These are phyloP conservation scores for Geothlypis trichas DNA, from an alignment of 2,113 vertebrate genomes.

Conservation along the genomic window DNA sequence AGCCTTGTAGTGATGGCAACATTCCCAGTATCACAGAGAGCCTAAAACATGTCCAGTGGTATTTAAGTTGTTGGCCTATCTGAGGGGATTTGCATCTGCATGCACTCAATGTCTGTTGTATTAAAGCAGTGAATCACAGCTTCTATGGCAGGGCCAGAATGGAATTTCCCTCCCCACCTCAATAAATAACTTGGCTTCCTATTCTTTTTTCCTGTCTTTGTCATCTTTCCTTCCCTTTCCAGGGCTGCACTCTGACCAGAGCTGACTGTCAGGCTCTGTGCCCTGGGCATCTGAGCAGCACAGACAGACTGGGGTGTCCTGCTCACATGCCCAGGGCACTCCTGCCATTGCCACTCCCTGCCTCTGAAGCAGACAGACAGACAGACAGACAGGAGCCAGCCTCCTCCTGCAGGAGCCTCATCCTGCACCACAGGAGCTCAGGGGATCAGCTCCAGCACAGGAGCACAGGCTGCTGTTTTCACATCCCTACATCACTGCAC, in stretches of 20 bases:
- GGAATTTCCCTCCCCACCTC: conserved; percentile 3
- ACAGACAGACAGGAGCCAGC: not conserved
- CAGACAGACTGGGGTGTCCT: not conserved
- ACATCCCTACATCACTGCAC: not conserved
- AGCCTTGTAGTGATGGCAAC: not conserved
- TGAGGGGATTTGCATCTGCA: not conserved
- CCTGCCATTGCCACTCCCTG: not conserved
- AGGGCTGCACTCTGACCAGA: not conserved
- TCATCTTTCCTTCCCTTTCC: not conserved
- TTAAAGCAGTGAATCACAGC: not conserved
- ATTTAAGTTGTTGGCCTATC: conserved; percentile 11
- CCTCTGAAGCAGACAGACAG: not conserved
- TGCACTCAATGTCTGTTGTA: not conserved
- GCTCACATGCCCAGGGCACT: not conserved
- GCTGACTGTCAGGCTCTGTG: not conserved
- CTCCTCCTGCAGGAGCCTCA: not conserved
- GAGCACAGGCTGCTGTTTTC: not conserved
- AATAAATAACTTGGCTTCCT: conserved; percentile 27
- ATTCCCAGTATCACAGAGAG: conserved; percentile 4
- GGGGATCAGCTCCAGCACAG: not conserved
- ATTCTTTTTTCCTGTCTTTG: not conserved
- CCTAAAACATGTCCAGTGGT: not conserved
- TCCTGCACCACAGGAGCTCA: not conserved
- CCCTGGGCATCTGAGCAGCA: not conserved
- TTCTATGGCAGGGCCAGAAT: not conserved